A percentile compares a stretch with the other conserved stretches of the same genome.
phyloP scores from a whole-genome alignment of 2,797 vertebrate species.

The Spinibarbus caldwelli region DNA sequence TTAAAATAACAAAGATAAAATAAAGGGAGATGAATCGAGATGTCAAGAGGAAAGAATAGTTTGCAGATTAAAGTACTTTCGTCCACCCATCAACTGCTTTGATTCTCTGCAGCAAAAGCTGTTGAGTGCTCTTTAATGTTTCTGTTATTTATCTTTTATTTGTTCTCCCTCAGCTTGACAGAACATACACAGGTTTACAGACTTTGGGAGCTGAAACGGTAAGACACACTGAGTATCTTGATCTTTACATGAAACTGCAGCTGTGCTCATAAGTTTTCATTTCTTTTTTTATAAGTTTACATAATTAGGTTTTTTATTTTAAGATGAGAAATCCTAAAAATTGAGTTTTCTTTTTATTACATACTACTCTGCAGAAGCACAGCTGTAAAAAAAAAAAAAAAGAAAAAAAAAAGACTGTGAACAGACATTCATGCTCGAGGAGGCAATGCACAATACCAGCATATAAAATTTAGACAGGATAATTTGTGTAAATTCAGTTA shows the following conservation, averaged over 20 bases:
- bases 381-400: neutral
- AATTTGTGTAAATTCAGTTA: neutral
- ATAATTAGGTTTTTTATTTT: neutral
- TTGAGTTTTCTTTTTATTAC: neutral
- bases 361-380: neutral
- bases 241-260: neutral
- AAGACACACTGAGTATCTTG: conserved; percentile 64
- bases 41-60: neutral
- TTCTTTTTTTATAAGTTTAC: neutral
- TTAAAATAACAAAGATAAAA: conserved; percentile 17
- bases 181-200: conserved; percentile 97
- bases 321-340: neutral
- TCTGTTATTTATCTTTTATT: neutral
- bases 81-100: neutral
- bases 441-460: neutral
- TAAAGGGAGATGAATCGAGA: neutral
- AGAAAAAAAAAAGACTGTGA: neutral
- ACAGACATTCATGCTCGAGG: neutral
- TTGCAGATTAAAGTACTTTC: neutral
- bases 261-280: no score
- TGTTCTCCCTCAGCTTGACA: conserved; percentile 86
- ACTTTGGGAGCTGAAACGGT: conserved; percentile 98
- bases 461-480: neutral
- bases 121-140: conserved; percentile 24
- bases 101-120: neutral